These are phyloP conservation scores for Notothenia rossii DNA, from an alignment of 2,113 vertebrate genomes.

Conservation along the genomic window DNA sequence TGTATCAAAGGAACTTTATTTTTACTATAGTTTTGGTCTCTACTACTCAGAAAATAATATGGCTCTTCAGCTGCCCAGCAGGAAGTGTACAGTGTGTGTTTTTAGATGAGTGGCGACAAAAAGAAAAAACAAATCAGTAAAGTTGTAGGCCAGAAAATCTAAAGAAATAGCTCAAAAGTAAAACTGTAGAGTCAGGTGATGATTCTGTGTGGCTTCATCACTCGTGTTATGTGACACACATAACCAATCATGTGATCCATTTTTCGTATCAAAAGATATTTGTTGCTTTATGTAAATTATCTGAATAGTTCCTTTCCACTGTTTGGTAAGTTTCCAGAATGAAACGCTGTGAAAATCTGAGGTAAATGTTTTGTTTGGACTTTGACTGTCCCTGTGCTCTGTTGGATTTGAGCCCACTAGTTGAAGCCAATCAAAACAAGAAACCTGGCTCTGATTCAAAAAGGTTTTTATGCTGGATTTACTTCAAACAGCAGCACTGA, in stretches of 20 bases:
- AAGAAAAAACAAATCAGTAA: no score
- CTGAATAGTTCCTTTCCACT: neutral
- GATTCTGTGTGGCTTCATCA: neutral
- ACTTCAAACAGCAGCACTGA: neutral
- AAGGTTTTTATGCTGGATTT: neutral
- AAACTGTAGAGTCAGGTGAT: neutral
- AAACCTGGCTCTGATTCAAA: conserved; percentile 8
- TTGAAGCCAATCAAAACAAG: conserved; percentile 8
- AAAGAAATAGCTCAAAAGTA: no score
- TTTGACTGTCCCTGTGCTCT: neutral
- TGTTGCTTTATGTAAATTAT: neutral
- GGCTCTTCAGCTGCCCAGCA: neutral
- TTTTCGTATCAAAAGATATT: neutral
- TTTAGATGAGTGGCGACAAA: no score
- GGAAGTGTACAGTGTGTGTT: no score
- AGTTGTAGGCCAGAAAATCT: no score
- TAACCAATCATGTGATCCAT: neutral
- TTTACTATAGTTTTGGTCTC: neutral
- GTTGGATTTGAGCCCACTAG: neutral
- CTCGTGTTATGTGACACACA: neutral
- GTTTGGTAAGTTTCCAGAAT: neutral
- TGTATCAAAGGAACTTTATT: neutral
- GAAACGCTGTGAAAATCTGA: neutral
- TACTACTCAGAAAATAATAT: neutral
- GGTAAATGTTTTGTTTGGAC: neutral